Evolutionary conservation across 2,888 invertebrate species (phyloP).

Genomic region (Lasioglossum leucozonium): DNA sequence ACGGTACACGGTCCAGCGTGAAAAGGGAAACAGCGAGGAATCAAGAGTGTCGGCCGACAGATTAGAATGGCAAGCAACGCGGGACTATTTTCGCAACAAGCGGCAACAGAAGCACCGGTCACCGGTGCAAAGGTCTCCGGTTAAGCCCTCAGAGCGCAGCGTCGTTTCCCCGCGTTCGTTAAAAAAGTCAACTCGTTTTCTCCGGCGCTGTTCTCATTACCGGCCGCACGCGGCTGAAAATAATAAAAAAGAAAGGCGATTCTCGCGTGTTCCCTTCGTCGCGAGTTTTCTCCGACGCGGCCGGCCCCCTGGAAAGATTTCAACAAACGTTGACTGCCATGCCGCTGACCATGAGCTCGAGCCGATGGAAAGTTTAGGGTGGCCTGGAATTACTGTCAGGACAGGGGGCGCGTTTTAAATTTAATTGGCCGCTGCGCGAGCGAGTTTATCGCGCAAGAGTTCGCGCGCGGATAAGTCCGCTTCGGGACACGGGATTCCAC

Average conservation of each 20-base stretch:
- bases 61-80: neutral
- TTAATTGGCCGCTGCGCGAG: conserved; percentile 50
- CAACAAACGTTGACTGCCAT: neutral
- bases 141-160: neutral
- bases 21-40: neutral
- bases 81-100: conserved; percentile 11
- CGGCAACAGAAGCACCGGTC: neutral
- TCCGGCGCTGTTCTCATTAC: conserved; percentile 19
- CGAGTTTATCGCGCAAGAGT: conserved; percentile 40
- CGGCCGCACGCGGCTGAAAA: neutral
- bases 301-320: neutral
- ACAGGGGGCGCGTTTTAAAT: conserved; percentile 35
- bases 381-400: conserved; percentile 38
- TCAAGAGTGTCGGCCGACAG: neutral
- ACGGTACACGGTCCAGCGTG: neutral
- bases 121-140: neutral
- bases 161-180: conserved; percentile 23
- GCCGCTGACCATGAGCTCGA: neutral
- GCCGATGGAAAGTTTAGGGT: conserved; percentile 27
- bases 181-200: conserved; percentile 28
- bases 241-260: neutral
- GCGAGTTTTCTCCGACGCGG: neutral
- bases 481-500: conserved; percentile 37
- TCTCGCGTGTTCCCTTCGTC: neutral
- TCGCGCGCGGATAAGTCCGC: conserved; percentile 27